Conservation (phyloP, 1,140 invertebrate genomes). For the Lutraria rhynchaena region DNA sequence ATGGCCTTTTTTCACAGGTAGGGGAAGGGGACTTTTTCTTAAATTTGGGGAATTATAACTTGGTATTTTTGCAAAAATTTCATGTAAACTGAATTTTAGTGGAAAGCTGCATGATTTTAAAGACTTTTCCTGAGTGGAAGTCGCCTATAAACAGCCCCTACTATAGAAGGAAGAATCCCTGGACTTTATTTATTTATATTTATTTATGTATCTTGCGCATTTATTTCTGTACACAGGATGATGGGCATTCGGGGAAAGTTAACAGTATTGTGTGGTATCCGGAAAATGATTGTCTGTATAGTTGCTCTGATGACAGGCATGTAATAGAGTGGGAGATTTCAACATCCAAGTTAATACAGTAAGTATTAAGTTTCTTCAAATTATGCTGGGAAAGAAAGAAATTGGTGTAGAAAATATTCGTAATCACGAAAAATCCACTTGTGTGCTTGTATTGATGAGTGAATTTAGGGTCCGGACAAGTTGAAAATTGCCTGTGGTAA, state of each 20-base stretch:
- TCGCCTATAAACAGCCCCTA: no score
- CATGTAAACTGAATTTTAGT: no score
- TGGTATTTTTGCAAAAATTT: no score
- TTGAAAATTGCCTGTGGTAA: not conserved
- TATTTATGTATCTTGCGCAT: no score
- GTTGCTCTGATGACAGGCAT: constrained; percentile 83
- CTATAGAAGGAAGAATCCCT: no score
- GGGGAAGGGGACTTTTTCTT: no score
- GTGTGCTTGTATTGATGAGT: not conserved
- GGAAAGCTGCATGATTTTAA: no score
- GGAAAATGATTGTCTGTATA: constrained; percentile 81
- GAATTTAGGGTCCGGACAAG: no score
- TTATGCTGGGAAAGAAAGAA: not conserved
- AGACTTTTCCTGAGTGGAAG: no score
- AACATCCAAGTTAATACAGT: constrained; percentile 81
- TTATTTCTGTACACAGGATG: constrained; percentile 5
- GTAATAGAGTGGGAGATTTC: constrained; percentile 84
- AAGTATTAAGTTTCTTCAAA: constrained; percentile 49
- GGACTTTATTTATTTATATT: no score
- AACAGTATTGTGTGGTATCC: constrained; percentile 40
- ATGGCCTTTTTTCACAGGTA: no score
- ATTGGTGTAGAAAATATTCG: not conserved
- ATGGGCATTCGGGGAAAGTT: constrained; percentile 43
- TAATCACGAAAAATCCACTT: not conserved
- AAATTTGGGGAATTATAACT: no score